These are phyloP conservation scores for Formica selysi DNA, from an alignment of 1,140 invertebrate species.

Conservation along the genomic window DNA sequence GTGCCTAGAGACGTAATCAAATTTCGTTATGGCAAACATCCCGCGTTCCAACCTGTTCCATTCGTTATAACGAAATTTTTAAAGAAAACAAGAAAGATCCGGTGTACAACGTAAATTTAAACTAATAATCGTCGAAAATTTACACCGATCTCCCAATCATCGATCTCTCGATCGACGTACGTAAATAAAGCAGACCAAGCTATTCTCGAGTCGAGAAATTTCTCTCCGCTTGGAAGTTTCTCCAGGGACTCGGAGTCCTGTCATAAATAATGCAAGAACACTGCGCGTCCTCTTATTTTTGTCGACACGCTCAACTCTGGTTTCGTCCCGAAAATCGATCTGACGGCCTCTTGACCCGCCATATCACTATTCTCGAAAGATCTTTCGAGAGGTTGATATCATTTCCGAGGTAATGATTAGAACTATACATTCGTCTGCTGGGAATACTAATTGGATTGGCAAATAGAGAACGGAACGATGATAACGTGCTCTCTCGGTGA, in stretches of 20 bases:
- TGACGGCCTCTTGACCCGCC: constrained; percentile 62
- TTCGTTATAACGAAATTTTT: constrained; percentile 2
- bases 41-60: not conserved
- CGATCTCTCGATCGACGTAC: constrained; percentile 11
- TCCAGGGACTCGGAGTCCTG: not conserved
- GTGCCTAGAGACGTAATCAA: constrained; percentile 36
- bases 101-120: not conserved
- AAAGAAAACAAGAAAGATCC: not conserved
- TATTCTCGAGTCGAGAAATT: constrained; percentile 5
- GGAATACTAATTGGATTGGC: constrained; percentile 42
- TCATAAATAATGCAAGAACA: constrained; percentile 47
- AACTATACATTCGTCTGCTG: not conserved
- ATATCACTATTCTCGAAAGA: constrained; percentile 42
- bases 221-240: not conserved
- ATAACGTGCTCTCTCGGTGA: constrained; percentile 11
- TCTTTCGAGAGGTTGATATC: constrained; percentile 19
- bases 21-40: constrained; percentile 46
- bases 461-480: constrained; percentile 8
- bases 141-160: not conserved
- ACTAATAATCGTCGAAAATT: constrained; percentile 17
- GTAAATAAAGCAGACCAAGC: not conserved
- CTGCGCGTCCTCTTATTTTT: constrained; percentile 33
- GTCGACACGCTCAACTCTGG: constrained; percentile 4
- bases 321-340: constrained; percentile 50
- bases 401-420: constrained; percentile 17